These are phyloP conservation scores for Bruchidius siliquastri DNA, from an alignment of 2,888 invertebrate species.

Conservation along the genomic window DNA sequence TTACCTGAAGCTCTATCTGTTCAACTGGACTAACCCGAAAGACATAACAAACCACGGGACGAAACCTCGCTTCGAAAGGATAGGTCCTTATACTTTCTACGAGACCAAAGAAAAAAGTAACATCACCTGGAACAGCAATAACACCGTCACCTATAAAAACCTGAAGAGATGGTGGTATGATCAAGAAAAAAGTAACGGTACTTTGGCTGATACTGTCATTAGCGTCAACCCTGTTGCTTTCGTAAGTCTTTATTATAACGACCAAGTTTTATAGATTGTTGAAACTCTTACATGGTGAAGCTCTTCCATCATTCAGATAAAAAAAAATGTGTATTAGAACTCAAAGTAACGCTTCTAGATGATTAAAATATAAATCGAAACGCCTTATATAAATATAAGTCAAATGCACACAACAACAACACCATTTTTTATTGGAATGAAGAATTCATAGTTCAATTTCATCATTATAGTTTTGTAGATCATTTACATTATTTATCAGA, in stretches of 20 bases:
- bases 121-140: constrained; percentile 63
- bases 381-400: too few species aligned
- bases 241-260: constrained; percentile 59
- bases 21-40: constrained; percentile 77
- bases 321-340: too few species aligned
- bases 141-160: constrained; percentile 70
- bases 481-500: too few species aligned
- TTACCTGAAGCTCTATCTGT: constrained; percentile 64
- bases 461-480: too few species aligned
- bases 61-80: constrained; percentile 54
- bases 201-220: constrained; percentile 64
- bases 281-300: too few species aligned
- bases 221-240: constrained; percentile 73
- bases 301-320: too few species aligned
- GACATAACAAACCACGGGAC: constrained; percentile 52
- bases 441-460: too few species aligned
- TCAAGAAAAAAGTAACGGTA: constrained; percentile 60
- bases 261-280: background rate
- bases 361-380: too few species aligned
- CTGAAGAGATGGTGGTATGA: constrained; percentile 68
- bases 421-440: too few species aligned
- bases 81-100: constrained; percentile 62
- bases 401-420: too few species aligned
- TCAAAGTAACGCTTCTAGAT: too few species aligned
- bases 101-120: constrained; percentile 70